These are phyloP conservation scores for Cygnus atratus DNA, from an alignment of 2,113 vertebrate species.

Conservation along the genomic window DNA sequence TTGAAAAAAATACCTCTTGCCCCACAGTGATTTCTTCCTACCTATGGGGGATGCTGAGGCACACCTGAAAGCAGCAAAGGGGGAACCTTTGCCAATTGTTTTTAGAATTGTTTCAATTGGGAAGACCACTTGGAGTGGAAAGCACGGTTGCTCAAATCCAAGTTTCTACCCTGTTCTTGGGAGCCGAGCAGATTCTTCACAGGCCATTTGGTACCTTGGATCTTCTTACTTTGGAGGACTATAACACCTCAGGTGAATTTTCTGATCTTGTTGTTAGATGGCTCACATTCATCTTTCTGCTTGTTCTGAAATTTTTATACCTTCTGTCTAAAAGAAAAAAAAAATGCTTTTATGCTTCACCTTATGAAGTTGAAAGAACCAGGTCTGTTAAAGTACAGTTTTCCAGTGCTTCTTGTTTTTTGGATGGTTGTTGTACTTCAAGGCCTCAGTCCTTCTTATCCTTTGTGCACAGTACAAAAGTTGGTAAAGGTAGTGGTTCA, in stretches of 20 bases:
- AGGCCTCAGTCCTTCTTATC: neutral
- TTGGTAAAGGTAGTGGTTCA: neutral
- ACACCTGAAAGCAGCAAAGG: neutral
- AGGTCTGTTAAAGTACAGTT: neutral
- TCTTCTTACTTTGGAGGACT: neutral
- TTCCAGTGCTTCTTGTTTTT: neutral
- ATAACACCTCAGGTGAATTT: neutral
- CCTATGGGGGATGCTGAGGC: neutral
- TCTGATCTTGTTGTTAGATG: neutral
- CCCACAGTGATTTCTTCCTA: neutral
- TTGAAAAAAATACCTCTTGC: neutral
- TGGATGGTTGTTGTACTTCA: neutral
- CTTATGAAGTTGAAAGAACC: neutral
- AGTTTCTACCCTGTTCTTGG: fast-evolving
- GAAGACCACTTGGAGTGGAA: neutral
- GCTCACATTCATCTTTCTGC: neutral
- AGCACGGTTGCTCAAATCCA: neutral
- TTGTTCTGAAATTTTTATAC: neutral
- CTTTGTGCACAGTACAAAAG: neutral
- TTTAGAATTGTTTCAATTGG: neutral
- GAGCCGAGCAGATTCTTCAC: neutral
- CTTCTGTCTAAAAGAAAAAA: neutral
- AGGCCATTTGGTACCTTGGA: neutral
- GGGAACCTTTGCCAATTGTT: neutral
- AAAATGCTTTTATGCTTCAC: neutral